Evolutionary conservation across 2,113 vertebrate species (phyloP), one percentile per base, ranked within the genome.

Genomic region (Semicossyphus pulcher): DNA sequence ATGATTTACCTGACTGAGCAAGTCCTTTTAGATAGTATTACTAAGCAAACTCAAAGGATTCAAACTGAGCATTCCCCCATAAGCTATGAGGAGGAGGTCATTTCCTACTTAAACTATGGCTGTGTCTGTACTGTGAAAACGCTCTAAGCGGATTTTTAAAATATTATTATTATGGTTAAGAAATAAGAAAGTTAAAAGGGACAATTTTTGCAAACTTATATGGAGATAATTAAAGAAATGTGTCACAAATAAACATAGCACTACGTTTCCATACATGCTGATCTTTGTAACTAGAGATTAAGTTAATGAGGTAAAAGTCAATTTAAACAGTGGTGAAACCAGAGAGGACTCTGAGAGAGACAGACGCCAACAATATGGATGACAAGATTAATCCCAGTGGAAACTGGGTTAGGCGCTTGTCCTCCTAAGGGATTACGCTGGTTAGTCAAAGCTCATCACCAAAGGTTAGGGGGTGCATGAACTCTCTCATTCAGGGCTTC

Each of bases 341-440:
- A 63, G 34, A 63, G 16, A 31, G 60, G 49, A 65, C 29, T 66
- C 42, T 75, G 54, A 61, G 39, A 18, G 37, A 76, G 68, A 57
- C 69, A 66, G 72, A 75, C 15, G 21, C 39, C 11, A 56, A 66
- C 48, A 69, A 80, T 77, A 84, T 79, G 79, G 64, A 53, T 70
- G 80, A 72, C 52, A 74, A 67, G 61, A 86, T 75, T 81, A 86
- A 87, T 86, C 81, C 32, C 45, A 53, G 48, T 65, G 68, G 80
- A 76, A 85, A 86, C 72, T 70, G 67, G 42, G 54, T 83, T 79
- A 65, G 76, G 29, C 5, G 56, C 53, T 72, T 81, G 42, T 82
- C 72, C 64, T 68, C 53, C 15, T 78, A 65, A 66, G 34, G 72
- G 78, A 81, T 82, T 88, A 77, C 32, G 11, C 49, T 67, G 72